Evolutionary conservation across 2,797 vertebrate species (phyloP), one percentile per base, ranked within the genome.

Genomic region (Spinus olivaceus): DNA sequence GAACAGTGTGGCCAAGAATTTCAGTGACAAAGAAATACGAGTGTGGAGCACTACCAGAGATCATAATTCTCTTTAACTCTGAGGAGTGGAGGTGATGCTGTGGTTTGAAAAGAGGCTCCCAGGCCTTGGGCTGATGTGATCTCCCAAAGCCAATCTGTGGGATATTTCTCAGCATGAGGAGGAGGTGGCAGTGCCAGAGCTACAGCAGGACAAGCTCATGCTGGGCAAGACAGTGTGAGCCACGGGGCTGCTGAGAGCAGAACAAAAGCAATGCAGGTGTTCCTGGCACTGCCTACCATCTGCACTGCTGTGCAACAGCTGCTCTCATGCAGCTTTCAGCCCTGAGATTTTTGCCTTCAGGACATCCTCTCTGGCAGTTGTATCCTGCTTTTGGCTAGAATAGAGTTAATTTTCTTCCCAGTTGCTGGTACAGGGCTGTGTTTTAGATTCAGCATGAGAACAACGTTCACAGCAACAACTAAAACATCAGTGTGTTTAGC

Each of bases 271-370:
- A 3, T 20, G 7, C 12, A 57, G 82, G 42, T 21, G 12, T 24
- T 20, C 13, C 72, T 57, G 81, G 82, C 64, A 39, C 6, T 59
- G 77, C 49, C 61, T 32, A 2, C 46, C 65, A 27, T 7, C 77
- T 57, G 74, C 12, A 2, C 46, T 46, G 27, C 74, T 57, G 63
- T 6, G 35, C 87, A 74, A 61, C 46, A 27, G 25, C 78, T 80
- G 10, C 47, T 59, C 51, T 18, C 12, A 0, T 22, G 33, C 63
- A 72, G 66, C 71, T 70, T 73, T 1, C 2, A 70, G 79, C 51
- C 32, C 60, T 10, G 76, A 86, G 88, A 51, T 57, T 88, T 71
- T 33, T 74, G 67, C 64, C 53, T 86, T 71, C 41, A 24, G 67
- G 44, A 71, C 30, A 35, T 46, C 28, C 27, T 10, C 27, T 60